Base-by-base conservation (phyloP, 2,888 invertebrate species). In the Acleris literana region DNA sequence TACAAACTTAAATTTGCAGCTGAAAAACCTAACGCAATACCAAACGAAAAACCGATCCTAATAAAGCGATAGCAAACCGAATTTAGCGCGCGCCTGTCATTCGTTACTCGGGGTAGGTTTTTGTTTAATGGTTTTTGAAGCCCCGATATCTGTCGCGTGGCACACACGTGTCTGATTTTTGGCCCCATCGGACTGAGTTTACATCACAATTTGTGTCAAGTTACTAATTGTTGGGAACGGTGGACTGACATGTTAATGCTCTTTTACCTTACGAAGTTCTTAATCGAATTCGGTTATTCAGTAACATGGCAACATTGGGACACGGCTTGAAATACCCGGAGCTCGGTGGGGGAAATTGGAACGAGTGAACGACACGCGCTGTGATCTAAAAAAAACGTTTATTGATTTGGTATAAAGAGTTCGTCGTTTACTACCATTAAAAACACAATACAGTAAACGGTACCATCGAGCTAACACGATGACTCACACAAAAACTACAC, bases 151-250 rank as follows among this genome's bases (percentile, higher is more conserved):
- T 55, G 84, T 69, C 87, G 79, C 87, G 87, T 88, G 88, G 68
- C 82, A 52, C 70, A 71, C 88, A 82, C 88, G 88, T 83, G 88
- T 70, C 80, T 71, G 61, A 68, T 69, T 71, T 72, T 69, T 67
- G 69, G 72, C 70, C 77, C 77, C 74, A 74, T 74, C 76, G 76
- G 69, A 72, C 76, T 70, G 83, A 86, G 80, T 86, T 85, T 83
- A 84, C 77, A 83, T 85, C 82, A 82, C 84, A 84, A 85, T 88
- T 85, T 83, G 84, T 84, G 88, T 87, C 85, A 86, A 77, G 74
- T 79, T 73, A 77, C 84, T 87, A 87, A 87, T 88, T 86, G 84
- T 80, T 82, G 83, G 82, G 77, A 80, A 75, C 78, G 79, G 81
- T 81, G 77, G 39, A 11, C 18, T 54, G 54, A 54, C 54, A 55